Base-by-base conservation (phyloP, 1,140 invertebrate species). In the Leptinotarsa defecta region DNA sequence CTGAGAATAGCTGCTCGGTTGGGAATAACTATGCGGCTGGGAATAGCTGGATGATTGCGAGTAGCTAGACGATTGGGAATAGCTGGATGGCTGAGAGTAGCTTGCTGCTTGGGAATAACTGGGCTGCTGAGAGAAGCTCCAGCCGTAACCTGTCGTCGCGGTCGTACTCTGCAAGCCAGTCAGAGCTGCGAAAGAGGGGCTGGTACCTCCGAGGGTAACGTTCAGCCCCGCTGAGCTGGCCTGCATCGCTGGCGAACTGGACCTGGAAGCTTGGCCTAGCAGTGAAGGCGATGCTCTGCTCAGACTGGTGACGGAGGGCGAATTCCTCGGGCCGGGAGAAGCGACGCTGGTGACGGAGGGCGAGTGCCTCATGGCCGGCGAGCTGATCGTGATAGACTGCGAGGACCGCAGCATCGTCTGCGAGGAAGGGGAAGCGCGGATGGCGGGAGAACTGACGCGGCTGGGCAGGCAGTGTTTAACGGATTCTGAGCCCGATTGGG, bases 401-500 rank as follows among this genome's bases (percentile, higher is more conserved):
- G 81, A 84, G 74, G 77, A 77, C 8, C 83, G 76, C 64, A 83
- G 61, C 52, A 80, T 78, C 49, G 74, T 64, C 71, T 78, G 76
- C 73, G 80, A 62, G 76, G 81, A 79, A 63, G 79, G 74, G 73
- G 80, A 74, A 74, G 82, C 73, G 71, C 83, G 77, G 65, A 83
- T 76, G 48, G 80, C 81, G 69, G 85, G 83, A 72, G 86, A 82
- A 79, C 78, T 80, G 74, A 82, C 81, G 77, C 83, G 80, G 79
- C 82, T 78, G 79, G 81, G 79, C 78, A 86, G 81, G 78, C 87
- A 86, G 83, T 91, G 90, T 83, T 91, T 92, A 84, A 91, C 89
- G 70, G 91, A 91, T 78, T 92, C 91, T 76, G 91, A 89, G 63
- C 88, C 89, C 79, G 89, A 89, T 85, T 90, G 91, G 76, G 89